Evolutionary conservation across 2,888 invertebrate species (phyloP).

Genomic region (Epinotia bilunana): DNA sequence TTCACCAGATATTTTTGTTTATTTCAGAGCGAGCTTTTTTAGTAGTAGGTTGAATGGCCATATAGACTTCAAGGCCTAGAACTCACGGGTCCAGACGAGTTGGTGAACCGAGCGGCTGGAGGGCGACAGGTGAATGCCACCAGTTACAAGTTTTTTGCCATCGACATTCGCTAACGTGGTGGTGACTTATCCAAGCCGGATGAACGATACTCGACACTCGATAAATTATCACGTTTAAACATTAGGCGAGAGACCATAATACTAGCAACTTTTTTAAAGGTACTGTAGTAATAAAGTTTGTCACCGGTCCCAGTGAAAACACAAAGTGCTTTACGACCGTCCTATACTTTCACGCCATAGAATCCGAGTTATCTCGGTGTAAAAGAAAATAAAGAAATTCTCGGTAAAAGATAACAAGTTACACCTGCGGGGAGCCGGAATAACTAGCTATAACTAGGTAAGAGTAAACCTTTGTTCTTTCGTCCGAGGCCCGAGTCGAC

Average conservation of each 20-base stretch:
- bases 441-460: slow-evolving; percentile 79
- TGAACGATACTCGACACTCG: slow-evolving; percentile 62
- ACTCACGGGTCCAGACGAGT: slow-evolving; percentile 72
- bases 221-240: slow-evolving; percentile 47
- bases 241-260: background rate
- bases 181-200: slow-evolving; percentile 73
- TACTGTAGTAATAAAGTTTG: slow-evolving; percentile 21
- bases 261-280: background rate
- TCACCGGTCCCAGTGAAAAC: slow-evolving; percentile 14
- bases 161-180: slow-evolving; percentile 71
- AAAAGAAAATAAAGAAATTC: slow-evolving; percentile 72
- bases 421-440: slow-evolving; percentile 76
- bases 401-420: slow-evolving; percentile 76
- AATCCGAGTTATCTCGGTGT: slow-evolving; percentile 58
- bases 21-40: slow-evolving; percentile 55
- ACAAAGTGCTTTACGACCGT: slow-evolving; percentile 47
- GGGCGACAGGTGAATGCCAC: slow-evolving; percentile 82
- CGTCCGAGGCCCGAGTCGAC: slow-evolving; percentile 70
- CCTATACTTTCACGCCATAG: slow-evolving; percentile 61
- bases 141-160: slow-evolving; percentile 72
- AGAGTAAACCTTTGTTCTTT: slow-evolving; percentile 79
- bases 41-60: slow-evolving; percentile 73
- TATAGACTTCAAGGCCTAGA: slow-evolving; percentile 75
- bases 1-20: slow-evolving; percentile 38
- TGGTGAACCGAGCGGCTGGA: slow-evolving; percentile 78